Evolutionary conservation across 1,140 invertebrate genomes (phyloP), one percentile per base, ranked within the genome.

Genomic region (Lepeophtheirus salmonis): DNA sequence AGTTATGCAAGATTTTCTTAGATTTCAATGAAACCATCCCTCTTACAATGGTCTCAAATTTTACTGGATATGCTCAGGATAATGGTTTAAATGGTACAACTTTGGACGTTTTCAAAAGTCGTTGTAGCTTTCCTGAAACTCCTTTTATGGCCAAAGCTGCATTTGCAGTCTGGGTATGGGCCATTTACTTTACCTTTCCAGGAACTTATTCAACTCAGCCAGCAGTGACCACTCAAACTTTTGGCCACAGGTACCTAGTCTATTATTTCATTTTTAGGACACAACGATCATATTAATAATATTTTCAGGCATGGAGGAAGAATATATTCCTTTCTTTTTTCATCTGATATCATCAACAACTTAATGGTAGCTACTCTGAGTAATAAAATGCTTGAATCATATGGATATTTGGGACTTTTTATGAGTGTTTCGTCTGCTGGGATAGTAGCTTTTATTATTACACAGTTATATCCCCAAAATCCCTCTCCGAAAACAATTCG

Each of bases 141-240:
- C n/a, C 50, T 4, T 6, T 52, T 10, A 12, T 52, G n/a, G 21
- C 50, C 50, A 52, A 61, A 25, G 49, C 54, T 18, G 59, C 17
- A 1, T 66, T 50, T 50, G 64, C 58, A 24, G 20, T 66, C 14
- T 66, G 65, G 65, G 56, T 66, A 13, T 49, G 66, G 48, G 41
- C 24, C 2, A 64, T 66, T 17, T 66, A 64, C 51, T 66, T 66
- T 25, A 64, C 64, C n/a, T 66, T 66, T 50, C 66, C 65, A 25
- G 65, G 64, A 17, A 56, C 63, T 1, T 66, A 66, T 56, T 66
- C 66, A 16, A 57, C 64, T 4, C 64, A 66, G 53, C 65, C 65
- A 26, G 63, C 64, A 6, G 63, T 62, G 2, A 62, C 57, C 2
- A 63, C 63, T 16, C 64, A 66, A 48, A 53, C 64, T 1, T 66